Percentiles rank a stretch among this genome's conserved stretches.
Evolutionary conservation across 1,140 invertebrate genomes (phyloP).

Genomic region (Stenopsyche tienmushanensis): DNA sequence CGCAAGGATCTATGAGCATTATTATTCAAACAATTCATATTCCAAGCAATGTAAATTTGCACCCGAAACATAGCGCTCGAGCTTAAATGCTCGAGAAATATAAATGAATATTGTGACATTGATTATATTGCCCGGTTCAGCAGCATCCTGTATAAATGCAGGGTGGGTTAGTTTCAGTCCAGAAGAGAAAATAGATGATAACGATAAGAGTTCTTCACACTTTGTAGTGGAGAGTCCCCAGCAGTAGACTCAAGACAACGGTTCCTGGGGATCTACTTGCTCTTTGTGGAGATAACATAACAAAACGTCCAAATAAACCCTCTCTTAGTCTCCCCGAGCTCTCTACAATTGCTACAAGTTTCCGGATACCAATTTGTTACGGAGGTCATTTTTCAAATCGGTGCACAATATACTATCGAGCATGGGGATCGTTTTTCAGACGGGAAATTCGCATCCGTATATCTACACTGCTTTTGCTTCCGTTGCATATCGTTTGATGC

Average conservation of each 20-base stretch:
- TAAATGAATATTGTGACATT: not conserved
- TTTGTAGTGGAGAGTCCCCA: not conserved
- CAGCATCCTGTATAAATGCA: not conserved
- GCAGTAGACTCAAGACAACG: not conserved
- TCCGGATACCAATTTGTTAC: constrained; percentile 20
- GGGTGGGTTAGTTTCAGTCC: not conserved
- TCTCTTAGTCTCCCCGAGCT: not conserved
- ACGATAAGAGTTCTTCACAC: constrained; percentile 24
- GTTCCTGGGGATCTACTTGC: not conserved
- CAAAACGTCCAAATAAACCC: constrained; percentile 21
- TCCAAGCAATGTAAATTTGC: not conserved
- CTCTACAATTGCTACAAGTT: not conserved
- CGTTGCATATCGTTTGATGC: not conserved
- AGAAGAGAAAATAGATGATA: constrained; percentile 2
- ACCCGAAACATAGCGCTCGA: not conserved
- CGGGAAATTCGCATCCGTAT: not conserved
- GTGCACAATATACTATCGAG: too few relatives aligned
- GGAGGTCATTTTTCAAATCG: constrained; percentile 19
- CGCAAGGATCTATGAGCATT: not conserved
- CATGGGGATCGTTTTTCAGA: too few relatives aligned
- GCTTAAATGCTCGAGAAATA: not conserved
- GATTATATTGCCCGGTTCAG: not conserved
- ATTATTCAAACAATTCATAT: not conserved
- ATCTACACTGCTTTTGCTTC: not conserved
- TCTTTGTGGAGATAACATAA: constrained; percentile 9